Evolutionary conservation across 2,797 vertebrate species (phyloP), one percentile per base, ranked within the genome.

Genomic region (Aplochiton taeniatus): DNA sequence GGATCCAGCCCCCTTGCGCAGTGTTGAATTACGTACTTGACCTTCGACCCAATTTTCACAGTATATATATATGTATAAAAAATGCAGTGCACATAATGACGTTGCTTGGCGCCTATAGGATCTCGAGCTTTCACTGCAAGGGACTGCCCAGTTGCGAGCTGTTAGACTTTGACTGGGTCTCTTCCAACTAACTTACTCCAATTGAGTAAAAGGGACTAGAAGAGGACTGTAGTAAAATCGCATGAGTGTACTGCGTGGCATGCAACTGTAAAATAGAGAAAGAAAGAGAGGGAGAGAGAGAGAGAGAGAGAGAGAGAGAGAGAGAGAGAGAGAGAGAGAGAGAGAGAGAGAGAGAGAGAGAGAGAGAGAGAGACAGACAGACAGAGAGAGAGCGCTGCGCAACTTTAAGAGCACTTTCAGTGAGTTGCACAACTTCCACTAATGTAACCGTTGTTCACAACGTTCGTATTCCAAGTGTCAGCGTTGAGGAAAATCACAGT

Each of bases 401-500:
- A 46, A 63, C 65, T 47, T 61, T 65, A 14, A 42, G 53, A 52
- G 20, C 70, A 63, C 63, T 66, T 50, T 19, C 46, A 59, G 54
- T 58, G 60, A 66, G 69, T 72, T 61, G 69, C 70, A 66, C 66
- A 53, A 63, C 53, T 52, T 53, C 67, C 63, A 66, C 42, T 69
- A 69, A 65, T 65, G 52, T 61, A 63, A 65, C 66, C 50, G 46
- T 42, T 61, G 59, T 61, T 61, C 50, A 61, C 47, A 50, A 19
- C 47, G 49, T 61, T 47, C 47, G 31, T 60, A 48, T 60, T 60
- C 17, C 47, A 49, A 61, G 50, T 46, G 19, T 50, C 13, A 10
- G 47, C 19, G 19, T 11, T 19, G 47, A 16, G 13, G 31, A 14
- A 16, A 50, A 14, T 61, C 41, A 20, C 50, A 11, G 17, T 14